These are phyloP conservation scores for Ophioninae sp. DNA, from an alignment of 2,888 invertebrate species.

Conservation along the genomic window DNA sequence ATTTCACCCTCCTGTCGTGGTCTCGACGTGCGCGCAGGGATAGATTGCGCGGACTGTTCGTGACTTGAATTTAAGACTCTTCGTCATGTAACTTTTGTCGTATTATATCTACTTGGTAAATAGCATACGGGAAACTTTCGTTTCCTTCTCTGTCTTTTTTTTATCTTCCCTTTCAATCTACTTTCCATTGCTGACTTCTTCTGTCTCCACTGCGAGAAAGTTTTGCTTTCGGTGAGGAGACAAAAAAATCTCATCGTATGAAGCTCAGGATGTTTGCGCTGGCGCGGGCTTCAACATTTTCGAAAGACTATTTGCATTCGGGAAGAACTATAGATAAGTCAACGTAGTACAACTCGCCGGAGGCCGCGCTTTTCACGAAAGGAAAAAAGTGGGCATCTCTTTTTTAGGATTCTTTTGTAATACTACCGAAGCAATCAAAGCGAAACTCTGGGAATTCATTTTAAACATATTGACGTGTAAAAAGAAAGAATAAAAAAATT, in stretches of 20 bases:
- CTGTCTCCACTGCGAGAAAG: not conserved
- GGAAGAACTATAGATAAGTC: too few species aligned
- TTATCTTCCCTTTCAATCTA: not conserved
- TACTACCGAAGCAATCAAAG: too few species aligned
- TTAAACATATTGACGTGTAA: too few species aligned
- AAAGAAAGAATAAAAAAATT: too few species aligned
- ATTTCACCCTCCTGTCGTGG: not conserved
- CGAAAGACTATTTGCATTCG: not conserved
- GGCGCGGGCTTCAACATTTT: not conserved
- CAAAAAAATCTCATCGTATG: not conserved
- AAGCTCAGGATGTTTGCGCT: not conserved
- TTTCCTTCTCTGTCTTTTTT: not conserved
- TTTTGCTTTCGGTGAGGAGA: not conserved
- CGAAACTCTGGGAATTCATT: too few species aligned
- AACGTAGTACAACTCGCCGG: not conserved
- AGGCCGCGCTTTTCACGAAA: not conserved
- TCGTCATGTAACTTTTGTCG: constrained; percentile 18
- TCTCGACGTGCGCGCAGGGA: not conserved
- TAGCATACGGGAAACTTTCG: constrained; percentile 1
- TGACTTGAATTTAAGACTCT: constrained; percentile 48
- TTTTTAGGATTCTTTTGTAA: not conserved
- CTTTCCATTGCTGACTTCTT: constrained; percentile 1
- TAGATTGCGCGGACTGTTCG: constrained; percentile 38
- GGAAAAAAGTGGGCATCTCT: not conserved
- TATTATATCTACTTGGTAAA: constrained; percentile 18